A percentile compares a stretch with the other conserved stretches of the same genome.
Evolutionary conservation across 1,140 invertebrate genomes (phyloP).

Genomic region (Drosophila takahashii): DNA sequence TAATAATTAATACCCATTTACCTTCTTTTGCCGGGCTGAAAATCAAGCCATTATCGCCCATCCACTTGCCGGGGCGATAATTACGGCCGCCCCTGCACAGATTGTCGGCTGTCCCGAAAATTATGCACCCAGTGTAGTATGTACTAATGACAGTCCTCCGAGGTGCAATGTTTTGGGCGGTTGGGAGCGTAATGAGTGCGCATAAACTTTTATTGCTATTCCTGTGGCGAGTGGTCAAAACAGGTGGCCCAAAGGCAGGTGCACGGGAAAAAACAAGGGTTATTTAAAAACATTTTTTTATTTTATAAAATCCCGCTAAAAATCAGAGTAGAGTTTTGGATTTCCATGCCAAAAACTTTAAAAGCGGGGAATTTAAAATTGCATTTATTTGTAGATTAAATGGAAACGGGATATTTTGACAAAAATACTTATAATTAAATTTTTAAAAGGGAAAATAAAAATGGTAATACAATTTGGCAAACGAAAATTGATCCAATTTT

Average conservation of each 20-base stretch:
- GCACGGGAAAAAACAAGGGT: constrained; percentile 4
- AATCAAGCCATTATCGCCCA: constrained; percentile 70
- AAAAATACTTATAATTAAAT: background rate
- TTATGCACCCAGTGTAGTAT: constrained; percentile 36
- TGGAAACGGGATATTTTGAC: too few species aligned
- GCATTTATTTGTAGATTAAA: too few species aligned
- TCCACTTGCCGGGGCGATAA: constrained; percentile 61
- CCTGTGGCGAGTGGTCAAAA: constrained; percentile 1
- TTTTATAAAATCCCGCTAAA: too few species aligned
- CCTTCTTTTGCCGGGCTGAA: constrained; percentile 49
- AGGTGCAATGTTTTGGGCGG: constrained; percentile 44
- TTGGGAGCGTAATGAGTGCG: constrained; percentile 45
- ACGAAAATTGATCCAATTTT: background rate
- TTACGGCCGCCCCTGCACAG: constrained; percentile 57
- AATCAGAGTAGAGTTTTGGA: too few species aligned
- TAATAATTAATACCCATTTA: constrained; percentile 66
- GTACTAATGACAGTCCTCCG: constrained; percentile 52
- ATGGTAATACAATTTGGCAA: background rate
- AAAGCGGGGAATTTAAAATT: too few species aligned
- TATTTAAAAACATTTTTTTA: too few species aligned
- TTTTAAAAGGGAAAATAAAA: background rate
- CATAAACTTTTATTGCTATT: constrained; percentile 62
- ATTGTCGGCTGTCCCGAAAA: constrained; percentile 43
- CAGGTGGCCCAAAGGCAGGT: constrained; percentile 20
- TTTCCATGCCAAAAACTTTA: too few species aligned